A percentile compares a stretch with the other conserved stretches of the same genome.
Evolutionary conservation across 1,140 invertebrate species (phyloP).

Genomic region (Polypedilum pembai): DNA sequence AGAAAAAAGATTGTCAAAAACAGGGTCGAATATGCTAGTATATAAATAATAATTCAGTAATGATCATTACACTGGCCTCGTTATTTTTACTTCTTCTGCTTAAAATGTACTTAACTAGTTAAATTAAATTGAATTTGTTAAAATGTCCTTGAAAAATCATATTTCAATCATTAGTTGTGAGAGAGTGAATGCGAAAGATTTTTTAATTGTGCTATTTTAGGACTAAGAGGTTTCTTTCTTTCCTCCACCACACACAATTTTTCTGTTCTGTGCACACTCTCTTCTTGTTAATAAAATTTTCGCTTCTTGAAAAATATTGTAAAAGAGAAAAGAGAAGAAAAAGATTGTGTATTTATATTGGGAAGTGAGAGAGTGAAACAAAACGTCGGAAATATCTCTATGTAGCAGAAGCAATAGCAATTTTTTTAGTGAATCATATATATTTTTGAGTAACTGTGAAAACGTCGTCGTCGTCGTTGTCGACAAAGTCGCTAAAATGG

Average conservation of each 20-base stretch:
- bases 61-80: too few species aligned
- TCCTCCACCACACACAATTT: background rate
- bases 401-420: background rate
- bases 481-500: background rate
- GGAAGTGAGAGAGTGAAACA: too few species aligned
- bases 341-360: background rate
- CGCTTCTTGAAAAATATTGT: background rate
- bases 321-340: background rate
- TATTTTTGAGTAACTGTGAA: background rate
- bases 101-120: too few species aligned
- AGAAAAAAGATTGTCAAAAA: too few species aligned
- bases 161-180: conserved; percentile 18
- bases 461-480: background rate
- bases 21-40: too few species aligned
- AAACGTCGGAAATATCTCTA: background rate
- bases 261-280: too few species aligned
- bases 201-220: conserved; percentile 18
- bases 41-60: too few species aligned
- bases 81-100: too few species aligned
- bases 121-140: too few species aligned
- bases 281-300: background rate
- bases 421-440: background rate
- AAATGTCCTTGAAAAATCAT: conserved; percentile 1
- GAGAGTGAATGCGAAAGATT: background rate
- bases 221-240: background rate